A percentile compares a stretch with the other conserved stretches of the same genome.
Evolutionary conservation across 37 sponge, comb jelly and placozoan genomes (phyloP).

Genomic region (Spongilla lacustris): DNA sequence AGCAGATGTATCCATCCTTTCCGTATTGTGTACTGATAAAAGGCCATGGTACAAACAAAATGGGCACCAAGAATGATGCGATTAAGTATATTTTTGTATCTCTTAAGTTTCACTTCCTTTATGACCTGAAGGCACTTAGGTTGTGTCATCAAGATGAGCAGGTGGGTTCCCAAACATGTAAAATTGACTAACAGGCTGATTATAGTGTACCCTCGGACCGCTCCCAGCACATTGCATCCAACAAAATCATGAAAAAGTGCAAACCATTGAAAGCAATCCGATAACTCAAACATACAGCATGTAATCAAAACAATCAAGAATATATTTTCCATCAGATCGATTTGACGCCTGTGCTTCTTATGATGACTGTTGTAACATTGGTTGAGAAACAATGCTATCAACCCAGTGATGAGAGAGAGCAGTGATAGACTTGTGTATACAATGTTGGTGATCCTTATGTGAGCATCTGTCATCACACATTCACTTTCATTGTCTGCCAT

Average conservation of each 20-base stretch:
- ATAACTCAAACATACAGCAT: not conserved
- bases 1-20: not conserved
- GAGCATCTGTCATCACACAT: not conserved
- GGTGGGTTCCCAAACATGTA: not conserved
- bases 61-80: not conserved
- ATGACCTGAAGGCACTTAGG: not conserved
- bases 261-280: not conserved
- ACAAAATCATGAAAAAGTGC: not conserved
- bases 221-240: not conserved
- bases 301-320: not conserved
- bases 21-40: not conserved
- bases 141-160: not conserved
- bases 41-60: not conserved
- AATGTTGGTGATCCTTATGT: not conserved
- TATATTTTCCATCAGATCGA: not conserved
- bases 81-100: not conserved
- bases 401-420: not conserved
- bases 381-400: not conserved
- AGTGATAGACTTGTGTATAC: not conserved
- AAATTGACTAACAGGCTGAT: not conserved
- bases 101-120: not conserved
- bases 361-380: not conserved
- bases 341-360: not conserved
- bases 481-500: not conserved
- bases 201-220: not conserved